Evolutionary conservation across 2,113 vertebrate genomes (phyloP).

Genomic region (Hippocampus guttulatus): DNA sequence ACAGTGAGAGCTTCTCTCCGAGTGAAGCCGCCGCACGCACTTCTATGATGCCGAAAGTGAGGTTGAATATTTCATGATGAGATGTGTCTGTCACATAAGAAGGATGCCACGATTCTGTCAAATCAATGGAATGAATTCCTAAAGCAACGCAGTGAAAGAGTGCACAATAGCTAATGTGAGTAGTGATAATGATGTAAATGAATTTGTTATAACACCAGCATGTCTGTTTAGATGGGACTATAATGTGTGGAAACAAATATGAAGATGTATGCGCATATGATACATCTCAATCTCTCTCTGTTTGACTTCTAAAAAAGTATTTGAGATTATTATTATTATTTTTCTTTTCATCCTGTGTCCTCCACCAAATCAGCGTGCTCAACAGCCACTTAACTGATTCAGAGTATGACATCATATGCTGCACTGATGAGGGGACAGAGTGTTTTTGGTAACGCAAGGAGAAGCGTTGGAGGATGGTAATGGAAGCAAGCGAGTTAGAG

Average conservation of each 20-base stretch:
- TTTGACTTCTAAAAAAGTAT: not conserved
- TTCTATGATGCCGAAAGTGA: not conserved
- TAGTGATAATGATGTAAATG: constrained; percentile 32
- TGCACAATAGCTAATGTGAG: constrained; percentile 39
- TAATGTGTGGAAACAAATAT: constrained; percentile 1
- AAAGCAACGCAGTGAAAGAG: constrained; percentile 17
- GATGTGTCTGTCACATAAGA: constrained; percentile 22
- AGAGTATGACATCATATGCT: constrained; percentile 21
- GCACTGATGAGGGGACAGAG: constrained; percentile 24
- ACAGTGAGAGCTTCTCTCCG: constrained; percentile 30
- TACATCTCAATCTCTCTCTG: not conserved
- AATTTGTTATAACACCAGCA: constrained; percentile 25
- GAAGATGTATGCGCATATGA: not conserved
- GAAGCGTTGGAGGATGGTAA: constrained; percentile 39
- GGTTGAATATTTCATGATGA: constrained; percentile 18
- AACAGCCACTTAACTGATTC: constrained; percentile 7
- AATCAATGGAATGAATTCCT: constrained; percentile 21
- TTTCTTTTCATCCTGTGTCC: not conserved
- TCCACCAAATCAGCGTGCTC: constrained; percentile 5
- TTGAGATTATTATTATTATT: not conserved
- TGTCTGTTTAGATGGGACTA: not conserved
- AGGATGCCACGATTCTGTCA: constrained; percentile 20
- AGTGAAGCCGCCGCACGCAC: constrained; percentile 17
- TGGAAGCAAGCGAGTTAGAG: constrained; percentile 36
- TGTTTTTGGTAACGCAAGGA: constrained; percentile 16